Evolutionary conservation across 2,113 vertebrate species (phyloP), one percentile per base, ranked within the genome.

Genomic region (Equus przewalskii): DNA sequence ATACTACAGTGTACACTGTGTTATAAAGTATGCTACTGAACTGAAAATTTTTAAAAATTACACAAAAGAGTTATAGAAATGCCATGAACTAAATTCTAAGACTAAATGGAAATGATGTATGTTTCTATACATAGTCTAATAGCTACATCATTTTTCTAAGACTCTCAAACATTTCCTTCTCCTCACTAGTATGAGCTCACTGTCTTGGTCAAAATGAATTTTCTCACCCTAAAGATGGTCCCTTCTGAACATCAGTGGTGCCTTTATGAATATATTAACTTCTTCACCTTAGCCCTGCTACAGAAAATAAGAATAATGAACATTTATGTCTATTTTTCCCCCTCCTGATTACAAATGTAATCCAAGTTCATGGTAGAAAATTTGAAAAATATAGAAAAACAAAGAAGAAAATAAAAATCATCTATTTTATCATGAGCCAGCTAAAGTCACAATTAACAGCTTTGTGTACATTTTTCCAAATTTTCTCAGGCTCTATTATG

Each of bases 51-150:
- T 33, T 7, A 6, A 22, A 96, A 81, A 88, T 60, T 83, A 96
- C n/a, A 94, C 46, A 95, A 94, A 97, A 14, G 33, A 83, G 14
- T 75, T 83, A 95, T 0, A 87, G 69, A 94, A 96, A 76, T 94
- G 56, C 33, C 65, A 94, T 87, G 49, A 94, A 91, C 8, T 85
- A 33, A 46, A 91, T 70, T 89, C 51, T 62, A 65, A 96, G 15
- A 76, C 64, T 76, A 94, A 86, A 79, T 58, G 64, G 8, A 81
- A 21, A 87, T 56, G 91, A 18, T 7, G 33, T 67, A n/a, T 36
- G 54, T 58, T 58, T 96, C 30, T 94, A 44, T 24, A 83, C 0
- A 95, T 18, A 51, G 15, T 67, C 62, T 83, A 90, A 64, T 46
- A 80, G 12, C 10, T 73, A 49, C 0, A 79, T n/a, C 28, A 79